Conservation (phyloP, 1,140 invertebrate genomes). For the Carcinoscorpius rotundicauda region DNA sequence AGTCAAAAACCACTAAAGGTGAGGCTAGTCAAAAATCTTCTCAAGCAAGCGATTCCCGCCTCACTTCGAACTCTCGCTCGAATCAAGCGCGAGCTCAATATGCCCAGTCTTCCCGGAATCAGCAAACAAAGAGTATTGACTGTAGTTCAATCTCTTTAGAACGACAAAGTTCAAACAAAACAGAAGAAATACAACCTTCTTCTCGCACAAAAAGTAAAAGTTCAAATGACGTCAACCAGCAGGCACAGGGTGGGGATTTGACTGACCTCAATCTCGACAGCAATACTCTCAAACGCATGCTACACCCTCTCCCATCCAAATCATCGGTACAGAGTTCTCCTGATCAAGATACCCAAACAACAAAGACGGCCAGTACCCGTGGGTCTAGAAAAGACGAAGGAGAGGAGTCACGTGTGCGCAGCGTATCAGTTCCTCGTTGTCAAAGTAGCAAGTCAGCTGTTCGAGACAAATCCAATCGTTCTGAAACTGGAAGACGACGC, state of each 20-base stretch:
- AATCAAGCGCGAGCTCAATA: slow-evolving; percentile 21
- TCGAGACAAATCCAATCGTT: slow-evolving; percentile 11
- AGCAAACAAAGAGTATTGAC: slow-evolving; percentile 24
- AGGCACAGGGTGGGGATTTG: slow-evolving; percentile 29
- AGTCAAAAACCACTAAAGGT: too few relatives aligned
- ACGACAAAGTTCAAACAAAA: not conserved
- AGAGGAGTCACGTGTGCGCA: slow-evolving; percentile 9
- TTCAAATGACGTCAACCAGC: slow-evolving; percentile 65
- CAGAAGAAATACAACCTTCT: slow-evolving; percentile 1
- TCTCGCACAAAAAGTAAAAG: slow-evolving; percentile 44
- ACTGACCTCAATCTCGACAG: slow-evolving; percentile 46
- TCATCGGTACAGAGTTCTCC: slow-evolving; percentile 55
- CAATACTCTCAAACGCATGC: slow-evolving; percentile 80
- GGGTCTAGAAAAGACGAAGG: slow-evolving; percentile 13
- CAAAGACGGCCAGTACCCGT: slow-evolving; percentile 15
- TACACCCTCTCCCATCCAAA: slow-evolving; percentile 67
- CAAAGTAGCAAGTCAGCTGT: not conserved
- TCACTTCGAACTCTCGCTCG: not conserved
- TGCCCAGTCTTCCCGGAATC: slow-evolving; percentile 20
- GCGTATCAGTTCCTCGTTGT: too few relatives aligned
- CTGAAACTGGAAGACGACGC: slow-evolving; percentile 20
- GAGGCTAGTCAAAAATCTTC: not conserved
- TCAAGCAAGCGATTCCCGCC: not conserved
- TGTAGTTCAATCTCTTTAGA: slow-evolving; percentile 8
- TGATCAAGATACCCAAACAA: slow-evolving; percentile 53